A percentile compares a stretch with the other conserved stretches of the same genome.
Evolutionary conservation across 2,113 vertebrate species (phyloP).

Genomic region (Macquaria ambigua): DNA sequence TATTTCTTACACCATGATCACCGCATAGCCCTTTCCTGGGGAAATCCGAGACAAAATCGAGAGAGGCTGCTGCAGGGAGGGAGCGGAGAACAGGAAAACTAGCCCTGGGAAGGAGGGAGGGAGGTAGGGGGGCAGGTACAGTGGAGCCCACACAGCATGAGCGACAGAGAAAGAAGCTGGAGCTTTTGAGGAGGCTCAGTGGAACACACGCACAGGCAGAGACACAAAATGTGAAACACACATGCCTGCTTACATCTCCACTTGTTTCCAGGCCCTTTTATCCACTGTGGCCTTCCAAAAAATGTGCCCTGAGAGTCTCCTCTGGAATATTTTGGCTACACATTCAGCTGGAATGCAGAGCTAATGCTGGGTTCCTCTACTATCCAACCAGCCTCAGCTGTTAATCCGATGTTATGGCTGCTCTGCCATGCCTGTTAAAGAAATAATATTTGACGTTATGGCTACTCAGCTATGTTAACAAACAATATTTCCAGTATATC

Average conservation of each 20-base stretch:
- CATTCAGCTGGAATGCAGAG: slow-evolving; percentile 77
- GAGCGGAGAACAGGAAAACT: slow-evolving; percentile 79
- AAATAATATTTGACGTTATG: slow-evolving; percentile 64
- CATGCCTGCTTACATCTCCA: slow-evolving; percentile 56
- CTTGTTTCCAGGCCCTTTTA: slow-evolving; percentile 52
- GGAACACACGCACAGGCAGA: slow-evolving; percentile 48
- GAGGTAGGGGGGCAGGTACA: slow-evolving; percentile 44
- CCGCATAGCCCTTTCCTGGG: slow-evolving; percentile 84
- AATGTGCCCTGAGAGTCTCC: slow-evolving; percentile 47
- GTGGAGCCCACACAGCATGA: slow-evolving; percentile 72
- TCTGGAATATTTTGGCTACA: slow-evolving; percentile 71
- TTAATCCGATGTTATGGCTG: slow-evolving; percentile 75
- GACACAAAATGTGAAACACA: slow-evolving; percentile 42
- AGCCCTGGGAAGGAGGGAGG: slow-evolving; percentile 74
- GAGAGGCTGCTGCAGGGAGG: slow-evolving; percentile 76
- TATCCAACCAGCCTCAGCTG: slow-evolving; percentile 70
- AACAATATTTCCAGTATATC: slow-evolving; percentile 56
- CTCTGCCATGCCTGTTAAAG: slow-evolving; percentile 61
- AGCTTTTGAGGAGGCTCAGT: slow-evolving; percentile 60
- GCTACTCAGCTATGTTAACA: slow-evolving; percentile 52
- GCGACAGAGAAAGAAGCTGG: slow-evolving; percentile 52
- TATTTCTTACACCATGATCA: slow-evolving; percentile 86
- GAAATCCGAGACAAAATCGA: slow-evolving; percentile 87
- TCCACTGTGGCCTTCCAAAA: slow-evolving; percentile 39
- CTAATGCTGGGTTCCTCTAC: slow-evolving; percentile 69